Evolutionary conservation across 1,140 invertebrate species (phyloP), one percentile per base, ranked within the genome.

Genomic region (Bicyclus anynana): DNA sequence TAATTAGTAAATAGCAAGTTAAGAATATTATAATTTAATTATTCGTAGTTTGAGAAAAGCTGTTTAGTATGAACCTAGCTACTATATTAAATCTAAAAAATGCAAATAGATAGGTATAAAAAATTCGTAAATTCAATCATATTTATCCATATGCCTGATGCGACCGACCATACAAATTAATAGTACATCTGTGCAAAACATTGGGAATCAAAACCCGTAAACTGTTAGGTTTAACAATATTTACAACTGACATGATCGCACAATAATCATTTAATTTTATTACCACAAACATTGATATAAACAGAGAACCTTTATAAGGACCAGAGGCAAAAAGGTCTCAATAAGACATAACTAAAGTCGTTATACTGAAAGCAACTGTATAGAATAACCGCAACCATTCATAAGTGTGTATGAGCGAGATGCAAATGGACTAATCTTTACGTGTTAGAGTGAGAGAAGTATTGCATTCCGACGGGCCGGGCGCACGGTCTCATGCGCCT

Each of bases 391-490:
- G 57, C 61, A 63, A 63, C 70, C 80, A 85, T 86, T 86, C 83
- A 86, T 80, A 73, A 78, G 59, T 66, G 65, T 42, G 80, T 72
- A 69, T 59, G 74, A 83, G 75, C 60, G 78, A 80, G 78, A 86
- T 62, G 54, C 58, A 69, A 67, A 67, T 56, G 58, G 67, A 72
- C 69, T 79, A 81, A 80, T 69, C 72, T 62, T 50, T 56, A 65
- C 60, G 51, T 68, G 75, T 66, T 56, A 50, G 78, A 84, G 76
- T 74, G 76, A 81, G 78, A 65, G 59, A 80, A 72, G 65, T 78
- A 84, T 82, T 84, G 84, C 81, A 84, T 84, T 87, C 84, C 82
- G 56, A 68, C 57, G 52, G 70, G 66, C 64, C 57, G 52, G 70
- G 66, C 64, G 60, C 67, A 59, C 69, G 55, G 64, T 65, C 62